Evolutionary conservation across 2,888 invertebrate species (phyloP), one percentile per base, ranked within the genome.

Genomic region (Acrobasis suavella): DNA sequence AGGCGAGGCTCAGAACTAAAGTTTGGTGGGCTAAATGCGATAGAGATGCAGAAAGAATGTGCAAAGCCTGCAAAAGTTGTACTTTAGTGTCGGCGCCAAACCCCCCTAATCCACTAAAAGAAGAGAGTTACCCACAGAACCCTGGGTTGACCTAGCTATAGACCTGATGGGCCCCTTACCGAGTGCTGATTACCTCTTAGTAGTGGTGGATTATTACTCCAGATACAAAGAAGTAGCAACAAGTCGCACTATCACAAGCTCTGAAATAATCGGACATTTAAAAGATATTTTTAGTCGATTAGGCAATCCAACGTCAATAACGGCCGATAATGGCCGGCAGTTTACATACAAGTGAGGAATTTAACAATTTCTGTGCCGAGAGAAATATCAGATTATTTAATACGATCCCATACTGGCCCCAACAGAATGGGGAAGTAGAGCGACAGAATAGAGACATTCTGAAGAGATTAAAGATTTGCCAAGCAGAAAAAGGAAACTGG

Each of bases 1-100:
- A 81, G 62, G 62, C 62, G 9, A 62, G 80, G 46, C 63, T 82
- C 0, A 62, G 83, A 9, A 65, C 75, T 3, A 82, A 83, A 69
- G 82, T 81, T 12, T 82, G 79, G 78, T 82, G 81, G 78, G 77
- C 79, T 9, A 74, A 67, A 50, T 71, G 72, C 10, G 79, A 82
- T 64, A 71, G 68, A 50, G 78, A 78, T 50, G 73, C 50, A 0
- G 70, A 71, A 62, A n/a, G n/a, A 59, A 52, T 9, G 9, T 63
- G n/a, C n/a, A n/a, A n/a, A 0, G 66, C 50, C 0, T 70, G 70
- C 52, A 69, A 65, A 63, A 55, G 69, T 0, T 72, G 71, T 50
- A 69, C 65, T 1, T 14, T 70, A 10, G 69, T 72, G 0, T 42
- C 50, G 0, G 38, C 37, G 7, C 69, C 69, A 15, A 68, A 63